Evolutionary conservation across 2,888 invertebrate species (phyloP), one percentile per base, ranked within the genome.

Genomic region (Argyresthia albistria): DNA sequence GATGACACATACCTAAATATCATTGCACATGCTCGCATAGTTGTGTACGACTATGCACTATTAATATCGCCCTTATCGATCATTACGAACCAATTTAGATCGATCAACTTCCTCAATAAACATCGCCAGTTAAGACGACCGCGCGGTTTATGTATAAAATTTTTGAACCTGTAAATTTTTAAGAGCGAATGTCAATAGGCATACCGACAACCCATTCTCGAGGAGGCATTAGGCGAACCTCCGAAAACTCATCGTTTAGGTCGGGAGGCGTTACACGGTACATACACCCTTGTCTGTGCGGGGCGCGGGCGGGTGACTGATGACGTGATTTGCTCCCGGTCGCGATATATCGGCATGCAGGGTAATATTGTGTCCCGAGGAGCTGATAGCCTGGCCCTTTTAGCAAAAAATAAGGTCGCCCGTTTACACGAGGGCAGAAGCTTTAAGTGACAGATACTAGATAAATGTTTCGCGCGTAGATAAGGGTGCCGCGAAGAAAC

Each of bases 361-460:
- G 78, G 76, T 80, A 78, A 83, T 84, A 84, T 81, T 78, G 76
- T 82, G 76, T 76, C 75, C 74, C 73, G 73, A 70, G 74, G 66
- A 64, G 76, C 80, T 79, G 81, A 84, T 86, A 81, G 73, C 81
- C 73, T 59, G 70, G 75, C 73, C 76, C 73, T 77, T 80, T 69
- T 74, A 71, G 69, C 76, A 83, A 84, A 84, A 83, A 86, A 83
- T 83, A 83, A 82, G 82, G 82, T 82, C 81, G 75, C 70, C 76
- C 81, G 75, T 75, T 83, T 78, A 80, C 77, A 82, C 73, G 76
- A 80, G 79, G 78, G 81, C 76, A 80, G 77, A 76, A 73, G 78
- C 77, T 81, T 81, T 77, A 82, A 82, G 78, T 82, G 83, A 83
- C 83, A 82, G 79, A 83, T 81, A 75, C 78, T 80, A 83, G 84